These are phyloP conservation scores for Tipula vernalis DNA, from an alignment of 2,888 invertebrate species.

Conservation along the genomic window DNA sequence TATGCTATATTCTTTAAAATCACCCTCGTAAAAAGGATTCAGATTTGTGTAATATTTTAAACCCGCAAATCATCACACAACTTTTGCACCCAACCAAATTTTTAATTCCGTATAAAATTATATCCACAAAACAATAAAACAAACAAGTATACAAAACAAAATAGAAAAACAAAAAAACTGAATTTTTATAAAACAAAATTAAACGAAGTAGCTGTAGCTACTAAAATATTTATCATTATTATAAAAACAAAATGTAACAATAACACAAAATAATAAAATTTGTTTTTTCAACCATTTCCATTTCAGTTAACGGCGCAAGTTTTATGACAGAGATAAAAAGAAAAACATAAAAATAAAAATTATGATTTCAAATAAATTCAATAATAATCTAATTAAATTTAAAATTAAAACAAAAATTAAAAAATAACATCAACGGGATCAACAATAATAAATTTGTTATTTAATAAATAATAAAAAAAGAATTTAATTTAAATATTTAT, in stretches of 20 bases:
- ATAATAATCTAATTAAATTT: background rate
- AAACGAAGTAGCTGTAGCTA: background rate
- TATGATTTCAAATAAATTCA: background rate
- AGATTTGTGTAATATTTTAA: too few relatives aligned
- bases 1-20: too few relatives aligned
- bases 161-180: background rate
- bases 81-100: background rate
- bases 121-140: background rate
- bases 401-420: background rate
- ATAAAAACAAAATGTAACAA: background rate
- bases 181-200: background rate
- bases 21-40: too few relatives aligned
- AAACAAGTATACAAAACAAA: background rate
- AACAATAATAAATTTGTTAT: background rate
- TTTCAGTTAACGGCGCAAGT: background rate
- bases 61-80: background rate
- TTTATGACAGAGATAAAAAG: background rate
- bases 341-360: background rate
- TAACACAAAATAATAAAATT: background rate
- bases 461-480: background rate
- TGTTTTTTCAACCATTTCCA: background rate
- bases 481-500: background rate
- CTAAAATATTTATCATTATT: background rate
- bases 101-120: background rate
- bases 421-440: background rate